phyloP scores from a whole-genome alignment of 2,888 invertebrate species.

The Galeopsomyia nigrocyanea region DNA sequence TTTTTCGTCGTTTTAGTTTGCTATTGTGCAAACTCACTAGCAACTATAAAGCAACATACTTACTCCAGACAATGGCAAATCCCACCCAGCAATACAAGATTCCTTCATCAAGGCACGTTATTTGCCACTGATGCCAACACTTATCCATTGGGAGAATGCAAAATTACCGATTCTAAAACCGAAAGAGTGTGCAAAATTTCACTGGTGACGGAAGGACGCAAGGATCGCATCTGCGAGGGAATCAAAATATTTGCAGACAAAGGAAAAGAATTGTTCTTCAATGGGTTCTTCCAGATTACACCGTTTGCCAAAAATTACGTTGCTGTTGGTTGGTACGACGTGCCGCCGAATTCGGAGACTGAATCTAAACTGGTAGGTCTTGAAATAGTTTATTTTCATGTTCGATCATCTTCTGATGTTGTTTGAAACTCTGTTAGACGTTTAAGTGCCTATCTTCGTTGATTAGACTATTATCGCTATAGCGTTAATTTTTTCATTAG shows the following conservation, averaged over 20 bases:
- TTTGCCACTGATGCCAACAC: constrained; percentile 12
- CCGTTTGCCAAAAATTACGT: constrained; percentile 9
- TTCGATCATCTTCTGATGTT: no score
- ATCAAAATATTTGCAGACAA: constrained; percentile 19
- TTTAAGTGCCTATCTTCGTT: no score
- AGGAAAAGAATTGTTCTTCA: constrained; percentile 22
- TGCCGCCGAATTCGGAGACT: background rate
- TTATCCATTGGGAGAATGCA: constrained; percentile 22
- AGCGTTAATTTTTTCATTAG: no score
- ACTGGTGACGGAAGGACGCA: background rate
- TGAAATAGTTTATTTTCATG: no score
- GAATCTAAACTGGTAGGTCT: no score
- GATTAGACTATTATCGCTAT: no score
- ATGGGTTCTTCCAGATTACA: constrained; percentile 31
- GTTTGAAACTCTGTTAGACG: no score
- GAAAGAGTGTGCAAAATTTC: constrained; percentile 25
- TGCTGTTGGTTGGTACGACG: constrained; percentile 24
- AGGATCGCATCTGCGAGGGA: constrained; percentile 10
- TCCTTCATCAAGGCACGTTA: constrained; percentile 21
- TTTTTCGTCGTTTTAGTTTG: no score
- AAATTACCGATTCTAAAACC: constrained; percentile 9
- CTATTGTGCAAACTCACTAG: no score
- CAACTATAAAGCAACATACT: no score
- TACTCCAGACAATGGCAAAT: no score
- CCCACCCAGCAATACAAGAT: no score